phyloP scores from a whole-genome alignment of 2,113 vertebrate species.

The Ploceus nigricollis region DNA sequence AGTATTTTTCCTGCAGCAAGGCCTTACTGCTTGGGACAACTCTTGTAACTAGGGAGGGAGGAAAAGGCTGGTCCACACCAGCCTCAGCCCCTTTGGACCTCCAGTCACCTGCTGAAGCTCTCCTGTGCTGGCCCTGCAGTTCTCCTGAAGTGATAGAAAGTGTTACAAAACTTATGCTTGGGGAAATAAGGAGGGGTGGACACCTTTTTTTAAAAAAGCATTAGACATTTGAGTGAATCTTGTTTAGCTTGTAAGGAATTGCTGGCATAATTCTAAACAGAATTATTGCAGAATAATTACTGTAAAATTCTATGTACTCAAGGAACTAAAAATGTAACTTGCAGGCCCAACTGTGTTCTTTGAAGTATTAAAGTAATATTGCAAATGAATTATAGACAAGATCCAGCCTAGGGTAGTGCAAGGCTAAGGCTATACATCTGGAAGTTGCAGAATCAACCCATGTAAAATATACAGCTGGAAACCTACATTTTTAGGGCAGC shows the following conservation, averaged over 20 bases:
- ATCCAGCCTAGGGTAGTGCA: background rate
- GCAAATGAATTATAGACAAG: background rate
- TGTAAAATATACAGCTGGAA: background rate
- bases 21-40: background rate
- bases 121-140: background rate
- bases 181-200: background rate
- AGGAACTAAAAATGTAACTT: background rate
- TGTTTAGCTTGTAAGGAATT: background rate
- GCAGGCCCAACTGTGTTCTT: background rate
- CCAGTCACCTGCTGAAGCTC: background rate
- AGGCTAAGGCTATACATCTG: background rate
- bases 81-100: background rate
- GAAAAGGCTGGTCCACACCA: background rate
- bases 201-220: background rate
- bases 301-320: background rate
- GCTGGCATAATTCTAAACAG: background rate
- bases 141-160: background rate
- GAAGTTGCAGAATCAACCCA: background rate
- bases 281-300: background rate
- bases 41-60: background rate
- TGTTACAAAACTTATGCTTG: background rate
- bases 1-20: background rate
- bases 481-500: background rate
- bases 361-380: background rate
- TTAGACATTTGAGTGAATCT: background rate